Conservation (phyloP, 2,797 vertebrate species). For the Danio aesculapii region DNA sequence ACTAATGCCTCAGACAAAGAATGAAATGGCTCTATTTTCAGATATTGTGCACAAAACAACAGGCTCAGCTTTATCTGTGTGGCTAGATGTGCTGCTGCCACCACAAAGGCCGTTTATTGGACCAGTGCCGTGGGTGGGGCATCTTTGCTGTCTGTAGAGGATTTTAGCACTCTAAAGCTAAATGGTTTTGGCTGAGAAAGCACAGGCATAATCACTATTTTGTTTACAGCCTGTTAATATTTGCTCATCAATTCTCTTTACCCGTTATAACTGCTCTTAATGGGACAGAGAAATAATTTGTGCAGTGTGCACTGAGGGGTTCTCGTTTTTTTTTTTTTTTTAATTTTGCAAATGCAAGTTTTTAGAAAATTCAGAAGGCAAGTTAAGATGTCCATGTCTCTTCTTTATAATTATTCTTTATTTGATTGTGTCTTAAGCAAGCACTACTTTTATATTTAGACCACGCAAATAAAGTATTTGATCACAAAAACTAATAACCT, state of each 20-base stretch:
- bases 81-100: slow-evolving; percentile 35
- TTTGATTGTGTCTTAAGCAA: not conserved
- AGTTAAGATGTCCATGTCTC: slow-evolving; percentile 21
- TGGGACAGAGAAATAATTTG: not conserved
- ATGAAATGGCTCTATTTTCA: slow-evolving; percentile 34
- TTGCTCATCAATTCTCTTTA: slow-evolving; percentile 15
- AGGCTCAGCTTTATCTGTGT: slow-evolving; percentile 43
- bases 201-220: slow-evolving; percentile 14
- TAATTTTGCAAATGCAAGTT: slow-evolving; percentile 7
- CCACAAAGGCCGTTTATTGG: slow-evolving; percentile 30
- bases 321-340: not conserved
- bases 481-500: not conserved
- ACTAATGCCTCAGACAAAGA: slow-evolving; percentile 41
- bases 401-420: not conserved
- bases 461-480: not conserved
- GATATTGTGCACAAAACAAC: slow-evolving; percentile 48
- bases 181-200: slow-evolving; percentile 8
- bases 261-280: not conserved
- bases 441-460: slow-evolving; percentile 13
- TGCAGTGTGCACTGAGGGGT: not conserved
- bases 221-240: not conserved
- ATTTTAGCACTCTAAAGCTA: slow-evolving; percentile 22
- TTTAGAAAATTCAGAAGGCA: slow-evolving; percentile 27
- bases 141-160: slow-evolving; percentile 10
- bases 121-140: not conserved